Base-by-base conservation (phyloP, 2,888 invertebrate genomes). In the Ophraella communa region DNA sequence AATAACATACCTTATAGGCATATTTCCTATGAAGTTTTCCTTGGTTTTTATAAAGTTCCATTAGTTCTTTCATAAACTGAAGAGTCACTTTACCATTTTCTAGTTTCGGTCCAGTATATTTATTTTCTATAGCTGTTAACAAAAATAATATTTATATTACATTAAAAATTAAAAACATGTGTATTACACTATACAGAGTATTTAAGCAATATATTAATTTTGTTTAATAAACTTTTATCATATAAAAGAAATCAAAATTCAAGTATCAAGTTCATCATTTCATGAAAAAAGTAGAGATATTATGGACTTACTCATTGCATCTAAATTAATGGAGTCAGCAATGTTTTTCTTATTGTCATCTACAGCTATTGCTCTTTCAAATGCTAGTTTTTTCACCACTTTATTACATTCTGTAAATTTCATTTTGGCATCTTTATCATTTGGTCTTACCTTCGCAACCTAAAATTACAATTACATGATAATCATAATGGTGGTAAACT, bases 331-430 rank as follows among this genome's bases (percentile, higher is more conserved):
- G 70, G 89, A 88, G 78, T 97, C 96, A 0, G 95, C 91, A 73
- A 98, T 89, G 76, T 91, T 91, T 73, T 92, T 92, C 78, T 92
- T 93, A 53, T 89, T 90, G 74, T 94, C 93, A 76, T 98, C 96
- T 1, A 95, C 93, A 1, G 97, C 90, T 77, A 99, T 99, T 10
- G 99, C 99, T 81, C 94, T 94, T 81, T 97, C 95, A 83, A 99
- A 99, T 7, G 97, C 96, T 73, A 94, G 87, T 84, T 93, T 92
- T 81, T 93, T 94, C 7, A 98, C 93, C 77, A 99, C 94, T 85
- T 98, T 99, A 80, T 90, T 92, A 83, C 99, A 99, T 84, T 98
- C 98, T 54, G 87, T 89, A 81, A 87, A 96, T 82, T 98, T 98
- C 70, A 89, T 81, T 83, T 93, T 93, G 1, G 98, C 98, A 85